These are phyloP conservation scores for Cirrhinus mrigala DNA, from an alignment of 2,797 vertebrate species.

Conservation along the genomic window DNA sequence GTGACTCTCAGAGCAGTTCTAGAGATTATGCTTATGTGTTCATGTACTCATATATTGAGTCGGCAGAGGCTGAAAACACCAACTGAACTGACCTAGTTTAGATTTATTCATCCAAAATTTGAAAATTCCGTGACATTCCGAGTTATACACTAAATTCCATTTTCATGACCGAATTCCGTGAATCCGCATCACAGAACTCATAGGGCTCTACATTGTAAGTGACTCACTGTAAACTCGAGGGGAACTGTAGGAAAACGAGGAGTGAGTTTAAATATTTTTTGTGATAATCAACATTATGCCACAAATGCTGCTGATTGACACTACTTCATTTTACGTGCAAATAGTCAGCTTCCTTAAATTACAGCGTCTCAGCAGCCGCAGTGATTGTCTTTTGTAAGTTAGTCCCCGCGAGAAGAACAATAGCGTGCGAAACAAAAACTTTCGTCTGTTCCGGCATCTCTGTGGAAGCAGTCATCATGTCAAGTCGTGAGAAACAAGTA, in stretches of 20 bases:
- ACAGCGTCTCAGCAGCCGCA: background rate
- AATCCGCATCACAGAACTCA: too few relatives aligned
- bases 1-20: too few relatives aligned
- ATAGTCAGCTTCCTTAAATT: conserved; percentile 28
- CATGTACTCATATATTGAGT: too few relatives aligned
- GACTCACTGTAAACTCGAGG: too few relatives aligned
- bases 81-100: too few relatives aligned
- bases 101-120: too few relatives aligned
- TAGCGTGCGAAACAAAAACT: background rate
- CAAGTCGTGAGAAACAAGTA: conserved; percentile 17
- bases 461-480: conserved; percentile 18
- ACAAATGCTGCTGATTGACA: background rate
- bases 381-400: conserved; percentile 6
- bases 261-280: background rate
- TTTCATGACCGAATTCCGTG: too few relatives aligned
- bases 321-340: background rate
- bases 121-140: too few relatives aligned
- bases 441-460: background rate
- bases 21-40: too few relatives aligned
- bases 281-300: background rate
- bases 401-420: conserved; percentile 17
- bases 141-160: too few relatives aligned
- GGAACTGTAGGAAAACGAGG: background rate
- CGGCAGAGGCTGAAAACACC: too few relatives aligned
- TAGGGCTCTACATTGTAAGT: too few relatives aligned